Evolutionary conservation across 2,888 invertebrate species (phyloP), one percentile per base, ranked within the genome.

Genomic region (Baronia brevicornis): DNA sequence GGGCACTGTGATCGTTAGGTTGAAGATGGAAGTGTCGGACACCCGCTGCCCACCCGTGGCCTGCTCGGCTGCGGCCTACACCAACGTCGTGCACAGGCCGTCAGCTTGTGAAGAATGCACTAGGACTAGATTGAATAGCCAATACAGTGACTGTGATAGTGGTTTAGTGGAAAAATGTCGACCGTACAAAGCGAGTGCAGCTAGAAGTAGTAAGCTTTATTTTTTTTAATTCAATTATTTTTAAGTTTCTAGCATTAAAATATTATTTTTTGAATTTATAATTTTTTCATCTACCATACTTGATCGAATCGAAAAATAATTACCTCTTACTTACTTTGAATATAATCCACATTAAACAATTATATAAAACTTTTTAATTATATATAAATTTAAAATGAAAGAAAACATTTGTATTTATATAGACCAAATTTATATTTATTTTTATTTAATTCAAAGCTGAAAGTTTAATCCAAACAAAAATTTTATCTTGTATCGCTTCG

Each of bases 71-170:
- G 43, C 53, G 43, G 48, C 43, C 30, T 53, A 46, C 43, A 49
- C 60, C 39, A 52, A 48, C 39, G 44, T 49, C 46, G 46, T 60
- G 36, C 61, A 60, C 41, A 63, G 62, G 41, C 55, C 59, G 9
- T 50, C 67, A 45, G 58, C 54, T 55, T 82, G 80, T 79, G 75
- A 74, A 65, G 61, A 60, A 59, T 82, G 80, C 54, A 55, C 49
- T 58, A 75, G 78, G 59, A 80, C 72, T 66, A 79, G 74, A 68
- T 60, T 65, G 52, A 62, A 58, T 71, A 74, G 65, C 61, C 54
- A 65, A 70, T 68, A 61, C 51, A 77, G 80, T 84, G 82, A 75
- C 63, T 77, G 82, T 84, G 82, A 77, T 77, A 80, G 71, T 78
- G 74, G 58, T 61, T 45, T 59, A 57, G 61, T 70, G 68, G 66